phyloP scores from a whole-genome alignment of 2,888 invertebrate species.

The Ormyrus labotus region DNA sequence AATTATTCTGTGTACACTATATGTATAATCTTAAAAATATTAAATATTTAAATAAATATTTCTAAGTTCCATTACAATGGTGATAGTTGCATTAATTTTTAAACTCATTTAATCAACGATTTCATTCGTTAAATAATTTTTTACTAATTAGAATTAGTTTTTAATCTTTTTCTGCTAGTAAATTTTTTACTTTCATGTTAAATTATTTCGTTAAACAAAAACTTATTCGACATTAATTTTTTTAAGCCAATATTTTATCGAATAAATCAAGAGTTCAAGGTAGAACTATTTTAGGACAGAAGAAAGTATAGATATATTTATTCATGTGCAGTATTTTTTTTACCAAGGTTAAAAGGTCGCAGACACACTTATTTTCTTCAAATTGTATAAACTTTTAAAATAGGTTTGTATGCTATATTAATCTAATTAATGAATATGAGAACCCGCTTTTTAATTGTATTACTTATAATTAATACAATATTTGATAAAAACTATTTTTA shows the following conservation, averaged over 20 bases:
- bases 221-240: constrained; percentile 32
- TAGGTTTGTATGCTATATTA: too few relatives aligned
- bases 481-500: too few relatives aligned
- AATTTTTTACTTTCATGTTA: constrained; percentile 20
- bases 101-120: constrained; percentile 1
- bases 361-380: too few relatives aligned
- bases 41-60: constrained; percentile 51
- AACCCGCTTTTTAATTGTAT: too few relatives aligned
- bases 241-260: constrained; percentile 49
- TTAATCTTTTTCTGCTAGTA: constrained; percentile 15
- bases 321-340: constrained; percentile 19
- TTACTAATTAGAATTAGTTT: constrained; percentile 8
- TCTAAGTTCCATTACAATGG: constrained; percentile 40
- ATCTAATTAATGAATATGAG: too few relatives aligned
- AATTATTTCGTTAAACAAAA: constrained; percentile 3
- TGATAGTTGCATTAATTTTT: constrained; percentile 48
- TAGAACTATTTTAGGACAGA: constrained; percentile 7
- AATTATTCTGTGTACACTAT: constrained; percentile 47
- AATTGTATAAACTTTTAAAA: too few relatives aligned
- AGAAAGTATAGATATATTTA: constrained; percentile 17
- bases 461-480: too few relatives aligned
- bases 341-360: constrained; percentile 12
- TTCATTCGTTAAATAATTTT: constrained; percentile 20
- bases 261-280: constrained; percentile 17
- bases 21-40: constrained; percentile 28